phyloP scores from a whole-genome alignment of 2,113 vertebrate species.

The Rhipidura dahli region DNA sequence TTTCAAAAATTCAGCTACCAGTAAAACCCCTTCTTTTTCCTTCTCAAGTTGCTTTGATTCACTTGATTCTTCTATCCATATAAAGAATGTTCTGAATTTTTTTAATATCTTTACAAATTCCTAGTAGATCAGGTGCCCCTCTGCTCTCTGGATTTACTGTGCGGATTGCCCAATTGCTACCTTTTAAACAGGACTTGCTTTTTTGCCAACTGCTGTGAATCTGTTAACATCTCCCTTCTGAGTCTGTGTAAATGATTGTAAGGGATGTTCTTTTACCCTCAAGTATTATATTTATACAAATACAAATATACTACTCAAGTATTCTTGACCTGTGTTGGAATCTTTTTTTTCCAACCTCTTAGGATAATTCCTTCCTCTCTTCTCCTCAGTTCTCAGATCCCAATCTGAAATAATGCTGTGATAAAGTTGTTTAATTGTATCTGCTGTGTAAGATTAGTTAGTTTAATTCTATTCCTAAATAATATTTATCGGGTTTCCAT shows the following conservation, averaged over 20 bases:
- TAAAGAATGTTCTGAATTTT: background rate
- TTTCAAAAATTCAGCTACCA: background rate
- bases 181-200: background rate
- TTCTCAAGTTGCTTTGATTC: background rate
- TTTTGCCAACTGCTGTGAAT: background rate
- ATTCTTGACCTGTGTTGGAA: background rate
- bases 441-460: background rate
- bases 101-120: background rate
- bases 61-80: background rate
- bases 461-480: background rate
- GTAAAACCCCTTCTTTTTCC: rapidly evolving
- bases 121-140: background rate
- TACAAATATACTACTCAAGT: too few relatives aligned
- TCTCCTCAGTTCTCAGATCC: background rate
- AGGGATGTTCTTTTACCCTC: background rate
- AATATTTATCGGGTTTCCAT: background rate
- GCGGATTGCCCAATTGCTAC: background rate
- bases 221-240: background rate
- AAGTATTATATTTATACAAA: too few relatives aligned
- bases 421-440: background rate
- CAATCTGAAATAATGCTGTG: background rate
- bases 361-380: background rate
- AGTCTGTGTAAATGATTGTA: background rate
- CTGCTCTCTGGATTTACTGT: background rate
- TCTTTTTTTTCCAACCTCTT: background rate